phyloP scores from a whole-genome alignment of 2,888 invertebrate genomes.

The Leptarthrus brevirostris region DNA sequence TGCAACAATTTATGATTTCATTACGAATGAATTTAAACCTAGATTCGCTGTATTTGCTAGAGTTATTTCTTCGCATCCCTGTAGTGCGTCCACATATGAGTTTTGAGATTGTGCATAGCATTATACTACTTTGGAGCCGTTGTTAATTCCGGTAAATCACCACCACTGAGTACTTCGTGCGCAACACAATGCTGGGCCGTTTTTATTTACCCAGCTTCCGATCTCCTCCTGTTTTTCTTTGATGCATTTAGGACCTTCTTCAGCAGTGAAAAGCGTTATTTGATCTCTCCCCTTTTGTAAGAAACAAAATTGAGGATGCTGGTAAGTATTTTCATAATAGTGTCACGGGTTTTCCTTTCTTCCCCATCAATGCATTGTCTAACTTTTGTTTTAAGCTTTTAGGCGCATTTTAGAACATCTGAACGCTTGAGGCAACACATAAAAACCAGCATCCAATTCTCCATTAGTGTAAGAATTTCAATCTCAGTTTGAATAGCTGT shows the following conservation, averaged over 20 bases:
- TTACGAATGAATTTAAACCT: too few species aligned
- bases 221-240: too few species aligned
- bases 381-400: conserved; percentile 70
- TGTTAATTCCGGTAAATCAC: conserved; percentile 70
- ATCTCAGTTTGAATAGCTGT: conserved; percentile 74
- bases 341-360: conserved; percentile 73
- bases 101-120: too few species aligned
- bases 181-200: conserved; percentile 70
- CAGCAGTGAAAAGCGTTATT: conserved; percentile 76
- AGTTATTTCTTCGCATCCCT: too few species aligned
- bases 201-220: too few species aligned
- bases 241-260: conserved; percentile 73
- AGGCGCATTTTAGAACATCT: conserved; percentile 70
- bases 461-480: conserved; percentile 77
- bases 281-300: conserved; percentile 84
- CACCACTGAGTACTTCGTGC: too few species aligned
- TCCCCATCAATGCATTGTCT: conserved; percentile 74
- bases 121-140: conserved; percentile 70
- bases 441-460: conserved; percentile 76
- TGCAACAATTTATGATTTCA: too few species aligned
- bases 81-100: too few species aligned
- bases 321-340: conserved; percentile 75
- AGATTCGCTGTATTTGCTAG: too few species aligned
- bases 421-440: conserved; percentile 75
- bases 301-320: conserved; percentile 80